These are phyloP conservation scores for Periplaneta americana DNA, from an alignment of 1,140 invertebrate genomes.

Conservation along the genomic window DNA sequence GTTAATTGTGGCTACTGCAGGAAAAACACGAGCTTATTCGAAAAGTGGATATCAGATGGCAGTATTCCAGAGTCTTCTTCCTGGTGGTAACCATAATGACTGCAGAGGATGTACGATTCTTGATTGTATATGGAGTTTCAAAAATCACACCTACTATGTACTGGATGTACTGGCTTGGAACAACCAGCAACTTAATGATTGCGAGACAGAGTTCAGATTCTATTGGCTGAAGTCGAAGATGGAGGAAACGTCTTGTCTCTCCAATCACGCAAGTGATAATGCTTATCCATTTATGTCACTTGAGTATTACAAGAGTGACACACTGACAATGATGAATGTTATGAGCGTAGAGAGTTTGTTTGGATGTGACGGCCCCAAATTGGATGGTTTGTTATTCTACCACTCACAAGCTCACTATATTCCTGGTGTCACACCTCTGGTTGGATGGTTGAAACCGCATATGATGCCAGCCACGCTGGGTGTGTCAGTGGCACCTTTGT, in stretches of 20 bases:
- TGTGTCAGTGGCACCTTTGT: slow-evolving; percentile 37
- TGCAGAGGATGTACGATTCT: slow-evolving; percentile 51
- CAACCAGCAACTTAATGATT: slow-evolving; percentile 63
- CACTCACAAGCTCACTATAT: slow-evolving; percentile 73
- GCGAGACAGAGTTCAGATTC: slow-evolving; percentile 74
- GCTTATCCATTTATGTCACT: slow-evolving; percentile 44
- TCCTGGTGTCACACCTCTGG: slow-evolving; percentile 72
- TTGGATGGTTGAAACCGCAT: slow-evolving; percentile 82
- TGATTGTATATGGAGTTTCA: slow-evolving; percentile 71
- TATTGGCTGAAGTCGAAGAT: slow-evolving; percentile 69
- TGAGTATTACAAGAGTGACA: slow-evolving; percentile 39
- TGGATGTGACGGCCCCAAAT: slow-evolving; percentile 31
- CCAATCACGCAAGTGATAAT: slow-evolving; percentile 37
- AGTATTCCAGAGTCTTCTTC: slow-evolving; percentile 59
- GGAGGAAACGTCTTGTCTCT: slow-evolving; percentile 46
- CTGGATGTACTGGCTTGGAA: slow-evolving; percentile 83
- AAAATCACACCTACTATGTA: slow-evolving; percentile 61
- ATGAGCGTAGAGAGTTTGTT: slow-evolving; percentile 27
- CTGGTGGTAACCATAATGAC: slow-evolving; percentile 57
- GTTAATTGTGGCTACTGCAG: slow-evolving; percentile 65
- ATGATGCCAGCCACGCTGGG: slow-evolving; percentile 79
- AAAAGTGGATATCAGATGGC: slow-evolving; percentile 57
- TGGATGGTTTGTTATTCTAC: slow-evolving; percentile 80
- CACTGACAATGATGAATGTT: slow-evolving; percentile 24
- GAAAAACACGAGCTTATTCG: slow-evolving; percentile 63